Evolutionary conservation across 2,888 invertebrate genomes (phyloP).

Genomic region (Spatulosminthurus flaviceps): DNA sequence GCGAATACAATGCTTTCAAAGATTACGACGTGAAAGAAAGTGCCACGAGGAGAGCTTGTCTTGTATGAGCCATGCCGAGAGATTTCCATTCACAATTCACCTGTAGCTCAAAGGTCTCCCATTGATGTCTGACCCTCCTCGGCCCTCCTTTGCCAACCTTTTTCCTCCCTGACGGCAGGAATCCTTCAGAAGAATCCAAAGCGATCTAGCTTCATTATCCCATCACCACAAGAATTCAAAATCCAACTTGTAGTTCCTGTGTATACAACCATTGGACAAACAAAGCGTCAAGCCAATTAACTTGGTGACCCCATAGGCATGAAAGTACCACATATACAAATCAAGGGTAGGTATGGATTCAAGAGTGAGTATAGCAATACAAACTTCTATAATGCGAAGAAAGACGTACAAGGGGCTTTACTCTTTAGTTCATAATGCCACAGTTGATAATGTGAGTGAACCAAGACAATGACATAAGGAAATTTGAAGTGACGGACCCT

Average conservation of each 20-base stretch:
- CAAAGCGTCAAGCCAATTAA: constrained; percentile 1
- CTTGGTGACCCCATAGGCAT: not conserved
- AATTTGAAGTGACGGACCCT: constrained; percentile 24
- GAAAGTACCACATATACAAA: constrained; percentile 5
- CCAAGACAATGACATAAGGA: not conserved
- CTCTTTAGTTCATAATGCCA: not conserved
- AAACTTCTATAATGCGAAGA: no score
- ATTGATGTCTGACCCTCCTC: constrained; percentile 58
- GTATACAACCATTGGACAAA: not conserved
- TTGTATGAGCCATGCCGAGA: constrained; percentile 31
- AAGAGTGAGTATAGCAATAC: not conserved
- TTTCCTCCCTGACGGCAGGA: constrained; percentile 60
- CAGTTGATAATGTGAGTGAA: not conserved
- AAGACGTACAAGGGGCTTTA: no score
- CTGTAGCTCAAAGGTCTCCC: constrained; percentile 46
- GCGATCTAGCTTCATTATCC: constrained; percentile 58
- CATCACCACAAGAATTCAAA: constrained; percentile 36
- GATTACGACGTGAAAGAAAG: constrained; percentile 38
- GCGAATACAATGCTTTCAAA: constrained; percentile 25
- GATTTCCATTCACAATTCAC: constrained; percentile 42
- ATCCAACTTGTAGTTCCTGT: not conserved
- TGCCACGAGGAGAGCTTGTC: constrained; percentile 43
- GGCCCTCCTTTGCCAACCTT: constrained; percentile 62
- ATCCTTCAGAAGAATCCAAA: constrained; percentile 53
- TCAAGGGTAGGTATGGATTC: not conserved